Evolutionary conservation across 2,113 vertebrate species (phyloP).

Genomic region (Amblyornis subalaris): DNA sequence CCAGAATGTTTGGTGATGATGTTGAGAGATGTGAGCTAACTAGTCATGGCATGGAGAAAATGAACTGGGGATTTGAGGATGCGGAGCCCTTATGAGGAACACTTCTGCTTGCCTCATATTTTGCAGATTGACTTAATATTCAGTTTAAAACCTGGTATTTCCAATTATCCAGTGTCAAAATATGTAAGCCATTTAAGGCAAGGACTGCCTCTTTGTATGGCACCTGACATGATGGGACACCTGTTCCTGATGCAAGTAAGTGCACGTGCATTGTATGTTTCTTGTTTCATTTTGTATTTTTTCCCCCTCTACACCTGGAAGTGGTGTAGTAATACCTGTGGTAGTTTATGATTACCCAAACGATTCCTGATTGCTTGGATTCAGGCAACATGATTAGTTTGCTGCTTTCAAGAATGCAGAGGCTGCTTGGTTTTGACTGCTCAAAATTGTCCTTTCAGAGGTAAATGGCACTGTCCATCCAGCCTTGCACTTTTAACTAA

Average conservation of each 20-base stretch:
- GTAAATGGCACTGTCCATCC: not conserved
- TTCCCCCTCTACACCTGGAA: not conserved
- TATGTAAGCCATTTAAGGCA: conserved; percentile 42
- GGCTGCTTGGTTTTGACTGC: not conserved
- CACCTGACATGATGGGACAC: conserved; percentile 28
- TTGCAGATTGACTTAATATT: conserved; percentile 57
- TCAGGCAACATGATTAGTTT: not conserved
- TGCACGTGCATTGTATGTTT: not conserved
- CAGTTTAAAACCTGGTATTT: conserved; percentile 48
- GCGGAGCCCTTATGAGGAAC: conserved; percentile 5
- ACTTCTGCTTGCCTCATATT: conserved; percentile 41
- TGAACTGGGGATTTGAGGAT: not conserved
- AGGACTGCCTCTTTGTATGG: conserved; percentile 45
- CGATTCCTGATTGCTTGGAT: not conserved
- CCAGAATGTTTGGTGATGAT: not conserved
- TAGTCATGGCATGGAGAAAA: not conserved
- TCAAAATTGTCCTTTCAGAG: not conserved
- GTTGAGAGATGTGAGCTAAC: not conserved
- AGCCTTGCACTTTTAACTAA: not conserved
- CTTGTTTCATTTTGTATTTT: not conserved
- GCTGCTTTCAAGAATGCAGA: not conserved
- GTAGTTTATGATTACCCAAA: not conserved
- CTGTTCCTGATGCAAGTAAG: conserved; percentile 51
- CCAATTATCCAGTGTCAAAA: conserved; percentile 47
- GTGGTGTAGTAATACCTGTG: not conserved